Evolutionary conservation across 2,797 vertebrate species (phyloP), one percentile per base, ranked within the genome.

Genomic region (Hemitrygon akajei): DNA sequence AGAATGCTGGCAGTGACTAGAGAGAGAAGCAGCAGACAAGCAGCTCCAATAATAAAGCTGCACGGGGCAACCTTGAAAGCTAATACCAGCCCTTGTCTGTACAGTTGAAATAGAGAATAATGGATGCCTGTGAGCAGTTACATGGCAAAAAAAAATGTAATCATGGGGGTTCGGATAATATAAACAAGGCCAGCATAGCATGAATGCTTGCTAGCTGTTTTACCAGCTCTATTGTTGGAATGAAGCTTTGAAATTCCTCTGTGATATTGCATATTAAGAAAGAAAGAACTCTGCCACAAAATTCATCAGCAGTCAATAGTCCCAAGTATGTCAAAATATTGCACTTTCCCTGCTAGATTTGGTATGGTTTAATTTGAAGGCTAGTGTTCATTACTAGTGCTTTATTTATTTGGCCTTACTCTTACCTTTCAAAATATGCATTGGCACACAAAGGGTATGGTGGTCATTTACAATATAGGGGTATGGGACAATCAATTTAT

Each of bases 111-210:
- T 69, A 1, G 86, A 69, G 86, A 89, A 37, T 89, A 69, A 89
- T 69, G 63, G 63, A 5, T 69, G 20, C 18, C 60, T 69, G n/a
- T 9, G 60, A 89, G 86, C 63, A 1, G n/a, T 37, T 37, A 89
- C 60, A 20, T 9, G 30, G 60, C 11, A 66, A 63, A 63, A 89
- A 89, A 89, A 63, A 89, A 89, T 66, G 86, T 66, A 89, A 89
- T 89, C 86, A 5, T 37, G 86, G 86, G 47, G 86, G 86, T 69
- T 25, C n/a, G 69, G 86, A 66, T 37, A 89, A 89, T 69, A 89
- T 3, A 11, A 69, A 37, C 86, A 69, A 37, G 86, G 60, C 86
- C 60, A 20, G 84, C 14, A n/a, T 63, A 66, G 9, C 60, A 34
- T 34, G 16, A 69, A 69, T 37, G 86, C 60, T 37, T 89, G 20